A percentile compares a stretch with the other conserved stretches of the same genome.
phyloP scores from a whole-genome alignment of 2,797 vertebrate genomes.

The Poecilia picta region DNA sequence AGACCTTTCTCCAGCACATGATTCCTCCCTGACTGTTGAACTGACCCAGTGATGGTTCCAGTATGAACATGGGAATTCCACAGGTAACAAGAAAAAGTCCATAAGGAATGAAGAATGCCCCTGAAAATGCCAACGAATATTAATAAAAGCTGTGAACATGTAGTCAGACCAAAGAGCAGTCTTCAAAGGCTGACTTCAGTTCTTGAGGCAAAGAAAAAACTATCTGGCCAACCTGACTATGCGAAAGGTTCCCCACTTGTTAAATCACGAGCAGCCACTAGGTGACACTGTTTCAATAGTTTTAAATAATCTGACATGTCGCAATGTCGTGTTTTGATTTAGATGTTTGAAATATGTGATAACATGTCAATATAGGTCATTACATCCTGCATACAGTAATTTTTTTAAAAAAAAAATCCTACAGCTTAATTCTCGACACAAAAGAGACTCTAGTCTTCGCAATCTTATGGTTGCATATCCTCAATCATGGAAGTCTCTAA shows the following conservation, averaged over 20 bases:
- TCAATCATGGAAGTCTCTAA: neutral
- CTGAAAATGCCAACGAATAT: conserved; percentile 44
- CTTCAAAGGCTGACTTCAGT: neutral
- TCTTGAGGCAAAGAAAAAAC: neutral
- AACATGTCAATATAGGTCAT: neutral
- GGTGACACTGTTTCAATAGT: neutral
- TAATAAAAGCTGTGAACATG: neutral
- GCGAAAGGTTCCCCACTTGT: neutral
- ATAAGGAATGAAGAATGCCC: conserved; percentile 81
- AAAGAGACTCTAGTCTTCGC: neutral
- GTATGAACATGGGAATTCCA: conserved; percentile 78
- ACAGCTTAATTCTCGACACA: neutral
- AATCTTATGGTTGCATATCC: neutral
- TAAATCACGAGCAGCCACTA: neutral
- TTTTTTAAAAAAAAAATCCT: neutral
- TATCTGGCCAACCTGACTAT: neutral
- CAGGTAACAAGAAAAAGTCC: conserved; percentile 76
- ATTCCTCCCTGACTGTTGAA: conserved; percentile 80
- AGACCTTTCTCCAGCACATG: conserved; percentile 80
- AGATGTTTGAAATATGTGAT: neutral
- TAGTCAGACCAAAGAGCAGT: neutral
- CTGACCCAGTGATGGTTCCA: conserved; percentile 80
- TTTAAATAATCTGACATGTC: neutral
- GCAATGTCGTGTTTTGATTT: neutral
- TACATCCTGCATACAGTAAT: neutral